phyloP scores from a whole-genome alignment of 2,113 vertebrate species.

The Hippopotamus amphibius region DNA sequence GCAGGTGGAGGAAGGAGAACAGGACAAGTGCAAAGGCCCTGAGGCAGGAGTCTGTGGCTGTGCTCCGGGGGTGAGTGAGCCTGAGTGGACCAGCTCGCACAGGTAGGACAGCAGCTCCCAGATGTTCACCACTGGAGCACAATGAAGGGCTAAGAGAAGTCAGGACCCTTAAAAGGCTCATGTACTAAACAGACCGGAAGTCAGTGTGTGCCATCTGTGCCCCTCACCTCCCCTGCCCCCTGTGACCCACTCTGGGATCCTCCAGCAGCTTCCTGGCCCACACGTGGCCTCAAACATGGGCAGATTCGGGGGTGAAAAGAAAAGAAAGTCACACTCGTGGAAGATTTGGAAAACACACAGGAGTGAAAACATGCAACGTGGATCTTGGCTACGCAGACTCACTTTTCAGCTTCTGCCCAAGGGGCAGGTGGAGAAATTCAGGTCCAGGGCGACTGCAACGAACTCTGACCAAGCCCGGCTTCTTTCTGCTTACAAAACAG shows the following conservation, averaged over 20 bases:
- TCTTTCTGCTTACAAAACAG: background rate
- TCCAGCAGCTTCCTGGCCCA: background rate
- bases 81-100: no score
- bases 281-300: background rate
- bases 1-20: background rate
- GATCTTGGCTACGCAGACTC: background rate
- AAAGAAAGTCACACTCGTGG: background rate
- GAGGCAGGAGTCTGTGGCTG: background rate
- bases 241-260: no score
- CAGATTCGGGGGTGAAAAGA: background rate
- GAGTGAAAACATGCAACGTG: background rate
- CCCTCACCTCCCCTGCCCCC: no score
- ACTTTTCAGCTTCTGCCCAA: background rate
- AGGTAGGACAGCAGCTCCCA: background rate
- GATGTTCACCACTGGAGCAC: rapidly evolving
- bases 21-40: background rate
- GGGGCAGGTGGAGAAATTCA: background rate
- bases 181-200: background rate
- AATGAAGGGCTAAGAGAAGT: background rate
- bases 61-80: background rate
- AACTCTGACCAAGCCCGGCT: background rate
- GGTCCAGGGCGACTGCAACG: background rate
- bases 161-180: background rate
- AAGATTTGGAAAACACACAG: background rate
- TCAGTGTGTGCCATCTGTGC: background rate